Base-by-base conservation (phyloP, 2,888 invertebrate species). In the Acanthosepion pharaonis region DNA sequence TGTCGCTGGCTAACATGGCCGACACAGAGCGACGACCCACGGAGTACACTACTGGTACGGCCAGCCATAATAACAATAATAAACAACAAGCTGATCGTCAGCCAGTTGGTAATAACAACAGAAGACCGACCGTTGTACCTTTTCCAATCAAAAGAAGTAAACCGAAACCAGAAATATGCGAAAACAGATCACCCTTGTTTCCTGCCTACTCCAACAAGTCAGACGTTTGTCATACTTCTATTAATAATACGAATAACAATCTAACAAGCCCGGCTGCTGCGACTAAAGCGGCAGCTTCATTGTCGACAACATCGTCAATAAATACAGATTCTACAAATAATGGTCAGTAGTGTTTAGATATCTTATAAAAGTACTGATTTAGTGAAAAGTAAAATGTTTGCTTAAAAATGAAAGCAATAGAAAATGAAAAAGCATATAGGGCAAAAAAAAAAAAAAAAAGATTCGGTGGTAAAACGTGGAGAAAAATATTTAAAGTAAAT, bases 1-100 rank as follows among this genome's bases (percentile, higher is more conserved):
- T 28, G 64, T 64, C n/a, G 78, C n/a, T n/a, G 78, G n/a, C 78
- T n/a, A 78, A 78, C 78, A 78, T 78, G 78, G 78, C 78, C n/a
- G 78, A 78, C 78, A 78, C 78, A 18, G 78, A 78, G n/a, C 78
- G n/a, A 78, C 78, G 78, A 78, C 78, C 78, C 9, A 78, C 78
- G n/a, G 78, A 78, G 15, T 78, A 78, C n/a, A 78, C 11, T 78
- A n/a, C n/a, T 78, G 33, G 18, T 78, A 78, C n/a, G 33, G 78
- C 78, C 78, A 78, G 78, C n/a, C 78, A 78, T 11, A 78, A n/a
- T 15, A n/a, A n/a, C n/a, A 78, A n/a, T n/a, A 78, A 78, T 78
- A 78, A 78, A n/a, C 78, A 64, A 64, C 64, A n/a, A 78, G 18
- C 78, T 33, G 78, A 78, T n/a, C 78, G 78, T 33, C 78, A 78